A percentile compares a stretch with the other conserved stretches of the same genome.
Evolutionary conservation across 2,888 invertebrate genomes (phyloP).

Genomic region (Magallana nippona): DNA sequence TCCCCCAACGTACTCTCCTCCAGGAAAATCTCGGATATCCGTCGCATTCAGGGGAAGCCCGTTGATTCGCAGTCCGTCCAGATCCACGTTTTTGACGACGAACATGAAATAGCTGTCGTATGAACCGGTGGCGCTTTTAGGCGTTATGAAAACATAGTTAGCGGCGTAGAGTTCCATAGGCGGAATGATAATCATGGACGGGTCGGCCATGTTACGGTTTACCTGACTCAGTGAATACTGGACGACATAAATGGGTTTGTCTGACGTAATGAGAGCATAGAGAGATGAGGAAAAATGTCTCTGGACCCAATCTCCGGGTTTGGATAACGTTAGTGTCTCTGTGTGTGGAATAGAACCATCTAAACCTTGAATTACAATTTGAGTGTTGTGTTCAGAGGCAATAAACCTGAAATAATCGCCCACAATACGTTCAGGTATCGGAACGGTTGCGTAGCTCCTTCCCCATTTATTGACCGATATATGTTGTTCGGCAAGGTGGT

Average conservation of each 20-base stretch:
- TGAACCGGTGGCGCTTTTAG: slow-evolving; percentile 52
- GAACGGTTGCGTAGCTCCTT: slow-evolving; percentile 65
- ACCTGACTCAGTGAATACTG: slow-evolving; percentile 62
- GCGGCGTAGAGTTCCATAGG: slow-evolving; percentile 65
- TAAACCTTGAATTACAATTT: slow-evolving; percentile 48
- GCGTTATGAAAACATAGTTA: slow-evolving; percentile 67
- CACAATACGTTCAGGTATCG: slow-evolving; percentile 62
- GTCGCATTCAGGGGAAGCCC: slow-evolving; percentile 42
- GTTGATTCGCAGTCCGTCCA: slow-evolving; percentile 52
- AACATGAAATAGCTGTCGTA: slow-evolving; percentile 62
- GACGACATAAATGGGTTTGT: slow-evolving; percentile 60
- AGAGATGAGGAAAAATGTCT: slow-evolving; percentile 46
- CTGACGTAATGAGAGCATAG: slow-evolving; percentile 51
- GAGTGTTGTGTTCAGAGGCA: slow-evolving; percentile 56
- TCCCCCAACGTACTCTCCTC: neutral
- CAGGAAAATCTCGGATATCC: neutral
- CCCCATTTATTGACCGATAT: slow-evolving; percentile 72
- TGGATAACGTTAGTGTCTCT: slow-evolving; percentile 35
- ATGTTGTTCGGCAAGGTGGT: slow-evolving; percentile 70
- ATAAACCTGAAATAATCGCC: slow-evolving; percentile 67
- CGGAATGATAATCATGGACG: slow-evolving; percentile 67
- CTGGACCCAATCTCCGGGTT: slow-evolving; percentile 42
- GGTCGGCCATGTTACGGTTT: slow-evolving; percentile 60
- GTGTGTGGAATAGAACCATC: neutral
- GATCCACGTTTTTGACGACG: slow-evolving; percentile 56